Percentiles rank a stretch among this genome's conserved stretches.
Evolutionary conservation across 2,113 vertebrate genomes (phyloP).

Genomic region (Urocitellus parryii): DNA sequence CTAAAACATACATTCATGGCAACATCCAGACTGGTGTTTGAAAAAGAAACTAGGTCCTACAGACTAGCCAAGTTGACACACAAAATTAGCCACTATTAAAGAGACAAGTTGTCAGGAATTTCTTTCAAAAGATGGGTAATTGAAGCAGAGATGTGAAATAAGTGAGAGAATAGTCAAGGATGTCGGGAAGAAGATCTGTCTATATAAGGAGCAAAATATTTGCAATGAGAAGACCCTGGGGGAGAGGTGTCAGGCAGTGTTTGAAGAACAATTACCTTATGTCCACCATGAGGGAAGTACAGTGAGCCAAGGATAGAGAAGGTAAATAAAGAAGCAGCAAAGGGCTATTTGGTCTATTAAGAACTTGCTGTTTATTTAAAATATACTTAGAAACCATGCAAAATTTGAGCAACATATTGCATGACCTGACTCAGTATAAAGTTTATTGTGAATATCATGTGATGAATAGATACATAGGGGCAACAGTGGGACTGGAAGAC

Average conservation of each 20-base stretch:
- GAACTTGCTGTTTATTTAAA: background rate
- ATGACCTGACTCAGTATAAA: background rate
- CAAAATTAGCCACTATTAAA: too few relatives aligned
- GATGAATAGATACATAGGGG: background rate
- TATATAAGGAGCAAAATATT: background rate
- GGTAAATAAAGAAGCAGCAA: background rate
- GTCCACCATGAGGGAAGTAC: background rate
- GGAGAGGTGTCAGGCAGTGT: background rate
- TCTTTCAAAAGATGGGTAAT: background rate
- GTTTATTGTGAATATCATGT: background rate
- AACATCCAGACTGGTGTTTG: background rate
- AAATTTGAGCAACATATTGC: background rate
- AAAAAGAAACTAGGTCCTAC: background rate
- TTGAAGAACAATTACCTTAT: background rate
- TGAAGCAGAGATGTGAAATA: background rate
- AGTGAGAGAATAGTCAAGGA: background rate
- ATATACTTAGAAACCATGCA: background rate
- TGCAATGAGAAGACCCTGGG: background rate
- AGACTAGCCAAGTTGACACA: too few relatives aligned
- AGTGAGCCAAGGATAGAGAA: background rate
- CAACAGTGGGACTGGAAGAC: background rate
- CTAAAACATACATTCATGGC: background rate
- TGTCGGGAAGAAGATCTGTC: background rate
- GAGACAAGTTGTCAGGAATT: background rate
- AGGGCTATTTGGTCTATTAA: background rate